Evolutionary conservation across 35 echinoderm and acorn worm genomes (phyloP).

Genomic region (Heliocidaris tuberculata): DNA sequence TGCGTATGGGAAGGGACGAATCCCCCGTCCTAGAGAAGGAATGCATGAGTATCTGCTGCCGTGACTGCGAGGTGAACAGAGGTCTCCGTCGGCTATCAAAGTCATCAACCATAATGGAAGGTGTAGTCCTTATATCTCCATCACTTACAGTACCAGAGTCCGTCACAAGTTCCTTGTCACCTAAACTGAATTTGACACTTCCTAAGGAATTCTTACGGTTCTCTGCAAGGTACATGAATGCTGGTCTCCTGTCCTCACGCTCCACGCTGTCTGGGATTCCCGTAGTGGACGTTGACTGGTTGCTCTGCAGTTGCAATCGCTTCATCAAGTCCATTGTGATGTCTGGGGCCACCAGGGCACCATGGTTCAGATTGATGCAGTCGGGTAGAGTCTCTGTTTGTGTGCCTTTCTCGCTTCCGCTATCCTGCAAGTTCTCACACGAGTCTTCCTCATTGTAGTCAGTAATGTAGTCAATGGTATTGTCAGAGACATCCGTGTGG

Average conservation of each 20-base stretch:
- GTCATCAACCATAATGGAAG: neutral
- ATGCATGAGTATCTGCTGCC: neutral
- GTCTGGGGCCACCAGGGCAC: neutral
- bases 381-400: conserved; percentile 45
- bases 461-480: conserved; percentile 53
- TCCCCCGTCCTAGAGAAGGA: neutral
- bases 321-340: neutral
- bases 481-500: conserved; percentile 53
- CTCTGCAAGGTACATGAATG: neutral
- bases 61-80: neutral
- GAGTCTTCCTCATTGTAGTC: conserved; percentile 34
- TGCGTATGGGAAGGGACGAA: neutral
- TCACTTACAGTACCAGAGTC: neutral
- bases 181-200: neutral
- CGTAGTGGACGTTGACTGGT: conserved; percentile 37
- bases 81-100: neutral
- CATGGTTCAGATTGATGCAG: neutral
- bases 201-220: neutral
- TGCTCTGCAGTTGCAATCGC: conserved; percentile 20
- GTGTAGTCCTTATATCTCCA: neutral
- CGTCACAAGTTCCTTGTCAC: neutral
- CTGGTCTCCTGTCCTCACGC: neutral
- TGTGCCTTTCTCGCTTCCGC: conserved; percentile 56
- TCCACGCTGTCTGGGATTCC: conserved; percentile 40
- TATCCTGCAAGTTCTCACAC: conserved; percentile 31